Percentiles rank a stretch among this genome's conserved stretches.
Evolutionary conservation across 2,113 vertebrate genomes (phyloP).

Genomic region (Asarcornis scutulata): DNA sequence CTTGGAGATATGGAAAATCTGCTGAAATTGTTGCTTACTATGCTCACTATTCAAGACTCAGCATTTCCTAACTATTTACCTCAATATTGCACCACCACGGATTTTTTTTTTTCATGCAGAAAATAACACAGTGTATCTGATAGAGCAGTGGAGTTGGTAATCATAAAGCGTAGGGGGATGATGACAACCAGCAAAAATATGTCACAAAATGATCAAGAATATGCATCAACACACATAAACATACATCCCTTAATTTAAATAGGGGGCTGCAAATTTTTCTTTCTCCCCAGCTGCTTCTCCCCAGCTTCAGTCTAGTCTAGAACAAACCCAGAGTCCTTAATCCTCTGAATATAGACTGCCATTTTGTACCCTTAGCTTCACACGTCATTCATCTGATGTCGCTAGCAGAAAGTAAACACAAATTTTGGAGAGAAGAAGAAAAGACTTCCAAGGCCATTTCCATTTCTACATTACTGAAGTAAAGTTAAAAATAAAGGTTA

Average conservation of each 20-base stretch:
- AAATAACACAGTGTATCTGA: background rate
- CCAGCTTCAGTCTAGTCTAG: background rate
- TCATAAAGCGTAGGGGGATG: accelerated
- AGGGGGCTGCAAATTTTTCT: background rate
- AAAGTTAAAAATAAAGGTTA: background rate
- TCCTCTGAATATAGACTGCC: background rate
- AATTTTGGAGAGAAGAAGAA: background rate
- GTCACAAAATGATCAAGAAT: background rate
- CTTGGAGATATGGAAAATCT: background rate
- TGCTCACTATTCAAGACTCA: background rate
- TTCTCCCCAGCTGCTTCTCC: background rate
- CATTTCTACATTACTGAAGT: background rate
- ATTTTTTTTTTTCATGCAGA: background rate
- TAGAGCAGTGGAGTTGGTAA: background rate
- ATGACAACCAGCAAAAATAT: background rate
- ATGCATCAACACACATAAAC: background rate
- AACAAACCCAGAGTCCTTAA: background rate
- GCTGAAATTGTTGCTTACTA: background rate
- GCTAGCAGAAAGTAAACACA: background rate
- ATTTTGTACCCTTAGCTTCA: background rate
- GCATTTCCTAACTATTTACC: background rate
- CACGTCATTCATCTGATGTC: background rate
- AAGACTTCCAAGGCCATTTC: background rate
- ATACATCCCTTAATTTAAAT: background rate
- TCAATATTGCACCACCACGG: background rate